phyloP scores from a whole-genome alignment of 2,888 invertebrate genomes.

The Teleiodes luculella region DNA sequence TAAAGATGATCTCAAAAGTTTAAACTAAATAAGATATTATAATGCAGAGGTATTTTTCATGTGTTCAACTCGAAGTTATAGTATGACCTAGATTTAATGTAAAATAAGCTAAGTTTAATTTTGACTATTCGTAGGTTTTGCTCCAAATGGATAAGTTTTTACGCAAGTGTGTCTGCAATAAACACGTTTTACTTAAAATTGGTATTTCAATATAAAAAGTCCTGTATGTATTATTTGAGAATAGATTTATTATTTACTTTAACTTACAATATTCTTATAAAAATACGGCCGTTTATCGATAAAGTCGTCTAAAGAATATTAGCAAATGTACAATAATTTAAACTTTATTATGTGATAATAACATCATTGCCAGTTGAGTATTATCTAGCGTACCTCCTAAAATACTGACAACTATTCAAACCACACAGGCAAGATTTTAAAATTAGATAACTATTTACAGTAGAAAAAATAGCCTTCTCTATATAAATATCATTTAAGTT shows the following conservation, averaged over 20 bases:
- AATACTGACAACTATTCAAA: constrained; percentile 17
- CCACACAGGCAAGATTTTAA: constrained; percentile 29
- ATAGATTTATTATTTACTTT: constrained; percentile 41
- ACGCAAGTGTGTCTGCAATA: constrained; percentile 51
- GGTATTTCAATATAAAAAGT: constrained; percentile 25
- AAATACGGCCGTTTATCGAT: constrained; percentile 6
- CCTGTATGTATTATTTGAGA: constrained; percentile 31
- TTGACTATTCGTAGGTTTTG: constrained; percentile 34
- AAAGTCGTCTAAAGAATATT: constrained; percentile 5
- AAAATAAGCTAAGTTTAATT: not conserved
- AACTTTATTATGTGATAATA: constrained; percentile 26
- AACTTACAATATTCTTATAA: constrained; percentile 22
- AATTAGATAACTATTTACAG: constrained; percentile 43
- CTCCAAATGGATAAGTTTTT: constrained; percentile 33
- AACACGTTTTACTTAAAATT: constrained; percentile 37
- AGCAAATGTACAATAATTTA: constrained; percentile 49
- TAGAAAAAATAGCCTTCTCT: constrained; percentile 23
- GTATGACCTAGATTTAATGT: constrained; percentile 2
- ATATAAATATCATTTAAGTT: constrained; percentile 22
- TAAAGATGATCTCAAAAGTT: too few relatives aligned
- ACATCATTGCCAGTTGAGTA: constrained; percentile 49
- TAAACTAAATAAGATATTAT: not conserved
- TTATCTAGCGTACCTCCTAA: constrained; percentile 33
- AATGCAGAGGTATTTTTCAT: constrained; percentile 36
- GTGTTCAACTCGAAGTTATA: constrained; percentile 30